Percentiles rank a stretch among this genome's conserved stretches.
These are phyloP conservation scores for Pelecanoides urinatrix DNA, from an alignment of 2,113 vertebrate genomes.

Conservation along the genomic window DNA sequence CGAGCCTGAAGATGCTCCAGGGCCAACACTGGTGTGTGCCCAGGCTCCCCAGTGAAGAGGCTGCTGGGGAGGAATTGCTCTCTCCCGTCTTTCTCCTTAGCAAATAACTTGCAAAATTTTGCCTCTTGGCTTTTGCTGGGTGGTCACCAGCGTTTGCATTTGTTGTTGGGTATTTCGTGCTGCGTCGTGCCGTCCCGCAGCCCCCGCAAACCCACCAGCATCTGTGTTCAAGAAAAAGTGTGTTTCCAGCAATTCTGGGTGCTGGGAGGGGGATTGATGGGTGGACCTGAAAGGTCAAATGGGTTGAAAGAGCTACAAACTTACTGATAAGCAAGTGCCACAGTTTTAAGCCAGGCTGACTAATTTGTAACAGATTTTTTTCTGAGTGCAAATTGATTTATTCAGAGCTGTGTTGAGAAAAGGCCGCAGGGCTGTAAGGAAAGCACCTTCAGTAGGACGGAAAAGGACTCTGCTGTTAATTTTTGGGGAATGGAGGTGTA, in stretches of 20 bases:
- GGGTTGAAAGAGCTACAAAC: background rate
- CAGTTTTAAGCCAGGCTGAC: background rate
- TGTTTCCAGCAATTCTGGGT: background rate
- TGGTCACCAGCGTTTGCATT: fast-evolving
- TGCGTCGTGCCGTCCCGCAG: fast-evolving
- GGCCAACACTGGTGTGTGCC: fast-evolving
- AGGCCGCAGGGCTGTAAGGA: background rate
- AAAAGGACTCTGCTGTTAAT: background rate
- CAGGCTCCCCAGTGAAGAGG: background rate
- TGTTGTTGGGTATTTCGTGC: background rate
- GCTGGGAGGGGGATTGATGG: background rate
- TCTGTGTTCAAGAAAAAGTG: background rate
- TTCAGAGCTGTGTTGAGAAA: background rate
- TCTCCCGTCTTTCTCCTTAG: background rate
- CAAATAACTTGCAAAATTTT: background rate
- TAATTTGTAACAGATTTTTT: background rate
- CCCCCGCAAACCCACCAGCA: background rate
- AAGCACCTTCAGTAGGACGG: background rate
- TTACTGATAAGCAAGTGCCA: fast-evolving
- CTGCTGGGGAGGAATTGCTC: background rate
- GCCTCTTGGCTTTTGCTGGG: background rate
- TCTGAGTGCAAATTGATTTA: background rate
- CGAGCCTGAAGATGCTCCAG: background rate
- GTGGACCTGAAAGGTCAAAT: fast-evolving
- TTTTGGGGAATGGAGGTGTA: background rate